These are phyloP conservation scores for Rhimphoctona megacephalus DNA, from an alignment of 2,888 invertebrate genomes.

Conservation along the genomic window DNA sequence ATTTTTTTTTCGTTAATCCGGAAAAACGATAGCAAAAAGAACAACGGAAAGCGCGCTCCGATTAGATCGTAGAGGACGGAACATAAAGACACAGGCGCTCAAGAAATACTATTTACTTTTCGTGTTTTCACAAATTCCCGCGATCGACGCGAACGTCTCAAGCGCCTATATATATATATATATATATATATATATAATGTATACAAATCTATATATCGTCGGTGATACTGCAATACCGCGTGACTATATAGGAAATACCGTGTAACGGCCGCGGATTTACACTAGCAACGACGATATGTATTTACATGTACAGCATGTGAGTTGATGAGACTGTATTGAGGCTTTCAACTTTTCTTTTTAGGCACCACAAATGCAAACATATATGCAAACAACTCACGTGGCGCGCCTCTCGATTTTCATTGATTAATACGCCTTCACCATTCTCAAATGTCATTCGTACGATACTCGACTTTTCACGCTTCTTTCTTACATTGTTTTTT, in stretches of 20 bases:
- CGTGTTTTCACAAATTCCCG: conserved; percentile 68
- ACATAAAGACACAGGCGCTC: conserved; percentile 25
- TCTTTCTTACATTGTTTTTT: not conserved
- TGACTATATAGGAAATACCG: too few species aligned
- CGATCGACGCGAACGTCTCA: conserved; percentile 67
- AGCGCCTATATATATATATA: not conserved
- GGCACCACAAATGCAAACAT: not conserved
- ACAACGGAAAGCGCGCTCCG: not conserved
- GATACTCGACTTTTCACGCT: not conserved
- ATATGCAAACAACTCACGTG: conserved; percentile 21
- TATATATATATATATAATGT: too few species aligned
- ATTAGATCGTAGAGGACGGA: conserved; percentile 35
- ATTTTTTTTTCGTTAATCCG: not conserved
- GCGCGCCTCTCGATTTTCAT: conserved; percentile 36
- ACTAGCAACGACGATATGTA: too few species aligned
- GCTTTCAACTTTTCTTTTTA: conserved; percentile 1
- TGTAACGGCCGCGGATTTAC: too few species aligned
- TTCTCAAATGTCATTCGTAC: not conserved
- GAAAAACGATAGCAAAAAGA: not conserved
- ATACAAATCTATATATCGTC: too few species aligned
- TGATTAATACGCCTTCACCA: conserved; percentile 10
- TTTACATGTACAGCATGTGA: not conserved
- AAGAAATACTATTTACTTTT: conserved; percentile 72
- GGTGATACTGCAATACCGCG: too few species aligned
- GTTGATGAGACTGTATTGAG: not conserved